Conservation (phyloP, 2,113 vertebrate genomes). For the Bujurquina vittata region DNA sequence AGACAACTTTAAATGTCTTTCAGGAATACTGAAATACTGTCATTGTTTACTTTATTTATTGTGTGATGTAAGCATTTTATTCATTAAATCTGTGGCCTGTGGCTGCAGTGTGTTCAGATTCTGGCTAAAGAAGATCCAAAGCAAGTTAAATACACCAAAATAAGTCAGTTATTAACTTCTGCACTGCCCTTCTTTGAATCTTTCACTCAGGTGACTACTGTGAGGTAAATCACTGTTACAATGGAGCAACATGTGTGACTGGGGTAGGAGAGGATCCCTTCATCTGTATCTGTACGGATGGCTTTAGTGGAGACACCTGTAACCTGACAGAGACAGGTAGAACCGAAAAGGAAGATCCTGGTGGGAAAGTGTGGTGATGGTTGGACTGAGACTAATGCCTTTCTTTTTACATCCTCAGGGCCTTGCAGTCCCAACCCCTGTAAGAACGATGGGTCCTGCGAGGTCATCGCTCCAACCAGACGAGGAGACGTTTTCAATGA, state of each 20-base stretch:
- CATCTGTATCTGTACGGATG: constrained; percentile 90
- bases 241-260: constrained; percentile 90
- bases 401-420: constrained; percentile 72
- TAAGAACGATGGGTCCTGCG: constrained; percentile 84
- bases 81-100: background rate
- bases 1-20: background rate
- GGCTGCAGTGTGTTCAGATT: too few species aligned
- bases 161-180: too few species aligned
- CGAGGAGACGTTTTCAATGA: constrained; percentile 89
- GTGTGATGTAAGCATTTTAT: background rate
- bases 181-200: background rate
- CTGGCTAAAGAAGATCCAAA: too few species aligned
- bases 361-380: background rate
- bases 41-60: background rate
- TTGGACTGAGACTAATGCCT: background rate
- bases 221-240: constrained; percentile 86
- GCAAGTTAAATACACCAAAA: background rate
- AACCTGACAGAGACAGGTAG: constrained; percentile 89
- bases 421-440: constrained; percentile 93
- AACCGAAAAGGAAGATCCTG: background rate
- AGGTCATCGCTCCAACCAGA: constrained; percentile 72
- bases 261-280: constrained; percentile 82
- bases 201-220: constrained; percentile 87
- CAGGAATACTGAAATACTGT: background rate
- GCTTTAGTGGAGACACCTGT: constrained; percentile 88